These are phyloP conservation scores for Saguinus imperator DNA, from an alignment of 2,113 vertebrate genomes.

Conservation along the genomic window DNA sequence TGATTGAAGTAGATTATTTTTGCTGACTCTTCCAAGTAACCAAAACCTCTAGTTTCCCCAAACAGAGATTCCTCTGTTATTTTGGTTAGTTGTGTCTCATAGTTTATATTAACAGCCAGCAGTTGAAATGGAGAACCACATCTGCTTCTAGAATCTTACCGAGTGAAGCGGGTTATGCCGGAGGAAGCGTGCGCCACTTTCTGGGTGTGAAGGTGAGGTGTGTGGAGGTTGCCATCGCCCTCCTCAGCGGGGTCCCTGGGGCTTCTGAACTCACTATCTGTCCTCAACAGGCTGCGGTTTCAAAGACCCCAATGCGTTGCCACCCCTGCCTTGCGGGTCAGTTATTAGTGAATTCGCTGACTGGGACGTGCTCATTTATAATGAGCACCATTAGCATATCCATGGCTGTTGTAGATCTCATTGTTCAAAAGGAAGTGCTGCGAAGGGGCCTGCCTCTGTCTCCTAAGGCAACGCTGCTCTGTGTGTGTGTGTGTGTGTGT, in stretches of 20 bases:
- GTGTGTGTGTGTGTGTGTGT: no score
- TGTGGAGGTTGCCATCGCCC: no score
- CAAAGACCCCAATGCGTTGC: not conserved
- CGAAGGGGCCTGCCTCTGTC: not conserved
- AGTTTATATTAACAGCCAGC: no score
- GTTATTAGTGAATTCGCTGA: not conserved
- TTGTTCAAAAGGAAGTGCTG: not conserved
- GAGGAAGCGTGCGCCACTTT: fast-evolving
- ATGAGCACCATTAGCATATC: not conserved
- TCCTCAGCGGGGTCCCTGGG: not conserved
- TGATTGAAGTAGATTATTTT: no score
- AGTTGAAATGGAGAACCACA: not conserved
- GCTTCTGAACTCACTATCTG: not conserved
- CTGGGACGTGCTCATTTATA: not conserved
- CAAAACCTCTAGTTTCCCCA: not conserved
- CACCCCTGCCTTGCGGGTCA: not conserved
- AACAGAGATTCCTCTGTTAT: no score
- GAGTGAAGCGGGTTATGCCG: fast-evolving
- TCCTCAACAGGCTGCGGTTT: not conserved
- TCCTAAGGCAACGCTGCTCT: not conserved
- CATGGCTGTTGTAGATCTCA: not conserved
- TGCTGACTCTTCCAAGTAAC: not conserved
- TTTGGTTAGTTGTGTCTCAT: not conserved
- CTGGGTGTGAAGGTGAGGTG: fast-evolving
- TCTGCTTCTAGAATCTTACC: not conserved